phyloP scores from a whole-genome alignment of 2,797 vertebrate genomes.

The Macroramphosus scolopax region DNA sequence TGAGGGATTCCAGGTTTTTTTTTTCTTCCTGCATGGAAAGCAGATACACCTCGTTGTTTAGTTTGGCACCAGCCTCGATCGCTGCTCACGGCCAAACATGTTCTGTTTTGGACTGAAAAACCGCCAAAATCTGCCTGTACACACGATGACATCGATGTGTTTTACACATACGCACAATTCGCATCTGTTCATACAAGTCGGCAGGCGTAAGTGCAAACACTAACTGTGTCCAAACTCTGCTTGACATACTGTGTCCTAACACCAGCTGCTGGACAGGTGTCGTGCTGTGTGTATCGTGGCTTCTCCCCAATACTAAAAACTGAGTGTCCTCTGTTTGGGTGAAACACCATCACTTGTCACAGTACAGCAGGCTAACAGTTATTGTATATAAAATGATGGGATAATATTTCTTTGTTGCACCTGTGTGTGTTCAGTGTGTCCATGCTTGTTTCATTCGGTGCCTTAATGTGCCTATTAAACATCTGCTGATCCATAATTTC shows the following conservation, averaged over 20 bases:
- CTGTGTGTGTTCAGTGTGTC: no score
- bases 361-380: no score
- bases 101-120: slow-evolving; percentile 52
- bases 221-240: slow-evolving; percentile 10
- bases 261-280: slow-evolving; percentile 37
- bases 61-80: slow-evolving; percentile 55
- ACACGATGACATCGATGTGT: slow-evolving; percentile 28
- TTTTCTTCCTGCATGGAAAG: slow-evolving; percentile 43
- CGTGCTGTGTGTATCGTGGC: neutral
- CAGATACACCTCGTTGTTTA: slow-evolving; percentile 66
- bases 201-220: slow-evolving; percentile 18
- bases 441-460: no score
- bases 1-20: slow-evolving; percentile 41
- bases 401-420: no score
- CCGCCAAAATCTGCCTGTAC: slow-evolving; percentile 22
- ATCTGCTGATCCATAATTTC: slow-evolving; percentile 15
- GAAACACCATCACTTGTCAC: neutral
- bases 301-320: neutral
- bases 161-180: slow-evolving; percentile 20
- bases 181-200: slow-evolving; percentile 8
- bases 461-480: slow-evolving; percentile 29
- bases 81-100: slow-evolving; percentile 53
- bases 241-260: slow-evolving; percentile 10
- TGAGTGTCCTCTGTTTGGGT: slow-evolving; percentile 2
- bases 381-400: no score